Conservation (phyloP, 2,113 vertebrate species). For the Lycaon pictus region DNA sequence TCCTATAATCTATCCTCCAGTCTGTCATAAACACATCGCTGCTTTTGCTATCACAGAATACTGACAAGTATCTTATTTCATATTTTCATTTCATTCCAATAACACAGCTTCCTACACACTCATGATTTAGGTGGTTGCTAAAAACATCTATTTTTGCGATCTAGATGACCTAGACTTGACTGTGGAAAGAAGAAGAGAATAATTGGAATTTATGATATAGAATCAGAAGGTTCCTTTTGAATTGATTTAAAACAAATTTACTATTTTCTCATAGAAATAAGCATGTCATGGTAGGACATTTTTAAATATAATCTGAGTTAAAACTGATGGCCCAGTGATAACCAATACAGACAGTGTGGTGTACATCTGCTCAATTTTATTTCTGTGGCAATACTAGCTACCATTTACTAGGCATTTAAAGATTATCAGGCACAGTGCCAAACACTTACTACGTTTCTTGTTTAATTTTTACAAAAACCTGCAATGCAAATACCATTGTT, state of each 20-base stretch:
- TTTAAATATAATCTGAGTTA: background rate
- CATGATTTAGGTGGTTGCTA: background rate
- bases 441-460: background rate
- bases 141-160: background rate
- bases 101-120: background rate
- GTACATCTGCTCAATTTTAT: background rate
- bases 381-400: background rate
- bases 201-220: background rate
- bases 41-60: background rate
- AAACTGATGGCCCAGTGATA: background rate
- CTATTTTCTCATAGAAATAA: slow-evolving; percentile 32
- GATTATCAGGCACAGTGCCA: background rate
- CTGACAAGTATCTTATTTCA: background rate
- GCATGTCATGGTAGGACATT: background rate
- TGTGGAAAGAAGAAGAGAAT: background rate
- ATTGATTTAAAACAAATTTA: background rate
- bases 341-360: background rate
- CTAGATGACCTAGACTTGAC: background rate
- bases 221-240: background rate
- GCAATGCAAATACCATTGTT: background rate
- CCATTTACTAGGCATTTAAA: background rate
- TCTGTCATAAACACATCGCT: background rate
- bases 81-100: background rate
- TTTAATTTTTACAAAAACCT: slow-evolving; percentile 19
- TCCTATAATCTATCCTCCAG: background rate